These are phyloP conservation scores for Sebastes minor DNA, from an alignment of 2,797 vertebrate genomes.

Conservation along the genomic window DNA sequence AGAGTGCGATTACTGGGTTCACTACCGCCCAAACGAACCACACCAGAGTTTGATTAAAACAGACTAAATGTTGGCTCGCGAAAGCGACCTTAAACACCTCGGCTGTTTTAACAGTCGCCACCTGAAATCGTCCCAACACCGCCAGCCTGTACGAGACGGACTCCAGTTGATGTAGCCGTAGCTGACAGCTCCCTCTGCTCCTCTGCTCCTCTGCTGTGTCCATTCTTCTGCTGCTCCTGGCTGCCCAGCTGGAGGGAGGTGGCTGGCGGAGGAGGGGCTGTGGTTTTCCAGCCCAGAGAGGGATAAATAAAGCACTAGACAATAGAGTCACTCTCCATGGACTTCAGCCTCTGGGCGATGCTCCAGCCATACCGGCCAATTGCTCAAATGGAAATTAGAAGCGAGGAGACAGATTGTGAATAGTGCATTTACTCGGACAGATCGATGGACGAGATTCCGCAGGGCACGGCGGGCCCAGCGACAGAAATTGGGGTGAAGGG, in stretches of 20 bases:
- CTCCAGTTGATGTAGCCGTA: slow-evolving; percentile 23
- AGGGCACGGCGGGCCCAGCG: slow-evolving; percentile 2
- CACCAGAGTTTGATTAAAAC: too few species aligned
- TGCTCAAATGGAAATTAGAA: slow-evolving; percentile 78
- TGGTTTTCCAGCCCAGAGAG: slow-evolving; percentile 51
- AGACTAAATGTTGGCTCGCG: too few species aligned
- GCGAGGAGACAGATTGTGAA: slow-evolving; percentile 75
- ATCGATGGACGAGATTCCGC: slow-evolving; percentile 68
- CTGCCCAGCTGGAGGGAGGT: slow-evolving; percentile 27
- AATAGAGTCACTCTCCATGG: slow-evolving; percentile 72
- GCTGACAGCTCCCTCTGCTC: slow-evolving; percentile 35
- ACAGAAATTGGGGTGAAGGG: slow-evolving; percentile 55
- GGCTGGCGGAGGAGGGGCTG: not conserved
- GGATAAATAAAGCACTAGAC: slow-evolving; percentile 75
- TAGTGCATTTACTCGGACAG: slow-evolving; percentile 66
- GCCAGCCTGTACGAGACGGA: slow-evolving; percentile 10
- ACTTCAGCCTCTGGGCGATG: slow-evolving; percentile 67
- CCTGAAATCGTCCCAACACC: slow-evolving; percentile 27
- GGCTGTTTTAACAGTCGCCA: slow-evolving; percentile 30
- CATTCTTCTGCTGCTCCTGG: slow-evolving; percentile 45
- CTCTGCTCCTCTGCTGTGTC: slow-evolving; percentile 34
- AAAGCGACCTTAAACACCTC: not conserved
- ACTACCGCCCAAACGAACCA: too few species aligned
- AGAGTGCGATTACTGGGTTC: too few species aligned
- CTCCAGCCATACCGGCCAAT: slow-evolving; percentile 70